Percentiles rank a stretch among this genome's conserved stretches.
These are phyloP conservation scores for Muscina levida DNA, from an alignment of 2,888 invertebrate species.

Conservation along the genomic window DNA sequence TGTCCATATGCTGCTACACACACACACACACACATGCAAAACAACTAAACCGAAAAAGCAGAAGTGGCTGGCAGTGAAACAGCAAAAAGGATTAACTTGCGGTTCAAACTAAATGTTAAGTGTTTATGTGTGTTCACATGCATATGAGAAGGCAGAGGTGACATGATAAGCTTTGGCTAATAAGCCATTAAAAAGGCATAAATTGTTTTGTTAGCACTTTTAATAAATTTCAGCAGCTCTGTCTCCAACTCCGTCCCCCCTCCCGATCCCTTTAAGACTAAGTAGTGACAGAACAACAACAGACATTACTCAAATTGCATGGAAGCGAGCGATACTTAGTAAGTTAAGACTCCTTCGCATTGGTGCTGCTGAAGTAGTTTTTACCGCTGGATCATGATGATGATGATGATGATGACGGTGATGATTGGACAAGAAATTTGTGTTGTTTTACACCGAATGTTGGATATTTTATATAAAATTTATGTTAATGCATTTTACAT, in stretches of 20 bases:
- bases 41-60: conserved; percentile 14
- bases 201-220: conserved; percentile 78
- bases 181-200: conserved; percentile 78
- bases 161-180: conserved; percentile 77
- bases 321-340: conserved; percentile 16
- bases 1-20: too few species aligned
- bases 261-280: background rate
- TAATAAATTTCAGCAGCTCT: conserved; percentile 73
- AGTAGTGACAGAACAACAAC: background rate
- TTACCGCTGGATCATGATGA: background rate
- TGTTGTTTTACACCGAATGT: background rate
- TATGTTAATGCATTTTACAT: conserved; percentile 75
- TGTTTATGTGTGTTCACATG: conserved; percentile 29
- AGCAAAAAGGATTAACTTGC: conserved; percentile 43
- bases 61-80: conserved; percentile 31
- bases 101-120: conserved; percentile 32
- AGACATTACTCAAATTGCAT: conserved; percentile 33
- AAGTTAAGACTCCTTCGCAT: background rate
- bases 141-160: conserved; percentile 52
- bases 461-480: conserved; percentile 69
- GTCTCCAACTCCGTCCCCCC: too few species aligned
- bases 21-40: too few species aligned
- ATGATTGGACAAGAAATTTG: conserved; percentile 7
- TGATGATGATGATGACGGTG: conserved; percentile 11
- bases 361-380: conserved; percentile 4